Evolutionary conservation across 2,113 vertebrate genomes (phyloP).

Genomic region (Suncus etruscus): DNA sequence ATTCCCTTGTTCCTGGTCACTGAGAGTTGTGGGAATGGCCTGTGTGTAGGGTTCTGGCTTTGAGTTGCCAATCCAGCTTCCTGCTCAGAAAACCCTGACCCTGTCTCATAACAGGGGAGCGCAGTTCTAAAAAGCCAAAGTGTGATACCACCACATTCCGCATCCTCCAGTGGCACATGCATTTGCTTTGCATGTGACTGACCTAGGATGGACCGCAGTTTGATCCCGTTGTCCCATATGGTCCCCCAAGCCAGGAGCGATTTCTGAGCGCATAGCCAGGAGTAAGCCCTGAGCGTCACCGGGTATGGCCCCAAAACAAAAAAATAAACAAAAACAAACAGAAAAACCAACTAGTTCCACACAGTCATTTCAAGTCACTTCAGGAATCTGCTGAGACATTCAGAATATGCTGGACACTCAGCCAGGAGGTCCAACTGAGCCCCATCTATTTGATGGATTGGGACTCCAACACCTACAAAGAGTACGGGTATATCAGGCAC

Average conservation of each 20-base stretch:
- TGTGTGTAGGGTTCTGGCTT: not conserved
- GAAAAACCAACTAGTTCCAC: not conserved
- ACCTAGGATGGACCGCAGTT: too few relatives aligned
- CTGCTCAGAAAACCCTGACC: not conserved
- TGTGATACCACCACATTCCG: not conserved
- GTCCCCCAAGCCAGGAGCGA: too few relatives aligned
- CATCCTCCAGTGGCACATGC: too few relatives aligned
- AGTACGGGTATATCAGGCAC: not conserved
- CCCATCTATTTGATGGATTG: not conserved
- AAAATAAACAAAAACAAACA: too few relatives aligned
- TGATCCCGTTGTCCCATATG: too few relatives aligned
- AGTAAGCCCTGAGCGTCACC: too few relatives aligned
- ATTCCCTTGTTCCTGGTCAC: too few relatives aligned
- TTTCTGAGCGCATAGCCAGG: too few relatives aligned
- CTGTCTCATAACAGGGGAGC: not conserved
- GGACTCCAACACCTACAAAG: not conserved
- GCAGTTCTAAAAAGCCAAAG: not conserved
- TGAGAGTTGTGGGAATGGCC: too few relatives aligned
- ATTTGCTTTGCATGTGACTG: too few relatives aligned
- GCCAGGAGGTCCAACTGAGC: not conserved
- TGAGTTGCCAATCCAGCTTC: not conserved
- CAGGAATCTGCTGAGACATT: not conserved
- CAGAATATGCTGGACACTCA: not conserved
- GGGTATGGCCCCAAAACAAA: too few relatives aligned
- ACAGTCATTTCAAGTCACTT: not conserved